Conservation (phyloP, 2,113 vertebrate genomes). For the Perca schrenkii region DNA sequence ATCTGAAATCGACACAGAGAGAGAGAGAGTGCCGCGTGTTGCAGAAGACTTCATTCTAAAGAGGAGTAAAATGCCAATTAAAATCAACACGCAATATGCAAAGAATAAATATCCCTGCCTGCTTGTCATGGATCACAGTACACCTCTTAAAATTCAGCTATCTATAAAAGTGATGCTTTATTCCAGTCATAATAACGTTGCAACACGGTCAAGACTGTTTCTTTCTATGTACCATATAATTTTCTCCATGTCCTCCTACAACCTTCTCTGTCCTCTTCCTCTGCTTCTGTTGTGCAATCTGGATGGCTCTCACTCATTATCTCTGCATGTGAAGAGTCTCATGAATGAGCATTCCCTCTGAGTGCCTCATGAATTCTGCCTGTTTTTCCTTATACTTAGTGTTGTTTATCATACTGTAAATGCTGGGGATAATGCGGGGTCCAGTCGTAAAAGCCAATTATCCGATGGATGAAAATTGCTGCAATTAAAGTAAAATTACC, state of each 20-base stretch:
- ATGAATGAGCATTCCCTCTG: not conserved
- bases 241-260: not conserved
- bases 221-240: not conserved
- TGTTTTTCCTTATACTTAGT: not conserved
- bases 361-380: not conserved
- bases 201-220: too few relatives aligned
- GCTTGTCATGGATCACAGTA: not conserved
- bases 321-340: not conserved
- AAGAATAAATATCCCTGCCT: not conserved
- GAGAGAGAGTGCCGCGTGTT: not conserved
- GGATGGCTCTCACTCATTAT: not conserved
- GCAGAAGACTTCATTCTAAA: not conserved
- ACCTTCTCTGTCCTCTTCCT: not conserved
- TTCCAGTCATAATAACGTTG: not conserved
- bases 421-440: not conserved
- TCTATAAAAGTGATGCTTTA: not conserved
- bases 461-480: not conserved
- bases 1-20: too few relatives aligned
- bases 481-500: slow-evolving; percentile 22
- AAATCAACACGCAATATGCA: slow-evolving; percentile 4
- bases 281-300: not conserved
- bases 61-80: not conserved
- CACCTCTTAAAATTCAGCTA: not conserved
- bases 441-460: slow-evolving; percentile 18
- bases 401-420: slow-evolving; percentile 28